Base-by-base conservation (phyloP, 2,797 vertebrate genomes). In the Dendrocincla fuliginosa region DNA sequence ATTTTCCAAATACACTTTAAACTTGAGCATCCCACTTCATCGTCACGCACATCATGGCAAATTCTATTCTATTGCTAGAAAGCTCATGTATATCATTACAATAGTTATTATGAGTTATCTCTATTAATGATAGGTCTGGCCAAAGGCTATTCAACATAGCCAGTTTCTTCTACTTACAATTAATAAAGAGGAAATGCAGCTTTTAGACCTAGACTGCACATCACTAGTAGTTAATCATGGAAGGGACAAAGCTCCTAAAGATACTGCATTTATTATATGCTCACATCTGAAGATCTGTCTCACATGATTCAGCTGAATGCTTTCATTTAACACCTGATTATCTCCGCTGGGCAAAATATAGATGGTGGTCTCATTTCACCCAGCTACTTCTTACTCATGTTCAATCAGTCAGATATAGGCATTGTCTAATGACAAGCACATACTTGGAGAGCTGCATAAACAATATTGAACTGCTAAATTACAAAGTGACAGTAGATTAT, bases 11-110 rank as follows among this genome's bases (percentile, higher is more conserved):
- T 88, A 33, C 24, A 35, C 11, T 75, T 84, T 52, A 76, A 65
- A 75, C 6, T 64, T 73, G 44, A 86, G 57, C 11, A 41, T 86
- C 10, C 7, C 8, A 39, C 11, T 77, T 16, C 52, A 22, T 67
- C 1, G 0, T 69, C 32, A 68, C 0, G 0, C 32, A 23, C 11
- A 41, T 16, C 17, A 49, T 35, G 18, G 12, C 2, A 84, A 78
- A 77, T 68, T 47, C 39, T 71, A 44, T 80, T 74, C 3, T 55
- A 28, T 44, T 88, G 23, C 42, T 94, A 69, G 49, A 92, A 83
- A 85, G 56, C 15, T 85, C 30, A 28, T 30, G 41, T 35, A 4
- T 63, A 61, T 16, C 13, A 28, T 67, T 84, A 30, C 24, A 89
- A 28, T 37, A 80, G 77, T 60, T 69, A 57, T 59, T 77, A 60